A percentile compares a stretch with the other conserved stretches of the same genome.
Conservation (phyloP, 2,888 invertebrate species). For the Aphidoletes aphidimyza region DNA sequence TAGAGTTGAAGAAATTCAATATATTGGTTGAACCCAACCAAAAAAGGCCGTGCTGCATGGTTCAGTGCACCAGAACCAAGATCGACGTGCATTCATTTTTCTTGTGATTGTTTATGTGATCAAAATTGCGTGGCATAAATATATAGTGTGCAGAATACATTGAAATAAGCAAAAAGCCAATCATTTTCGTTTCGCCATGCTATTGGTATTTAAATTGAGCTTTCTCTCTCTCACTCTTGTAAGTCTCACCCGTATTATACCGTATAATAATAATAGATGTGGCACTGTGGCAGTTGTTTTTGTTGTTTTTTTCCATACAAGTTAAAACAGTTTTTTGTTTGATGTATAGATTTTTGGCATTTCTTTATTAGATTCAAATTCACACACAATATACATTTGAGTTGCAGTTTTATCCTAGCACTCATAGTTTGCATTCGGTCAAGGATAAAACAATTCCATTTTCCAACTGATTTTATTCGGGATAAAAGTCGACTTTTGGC, state of each 20-base stretch:
- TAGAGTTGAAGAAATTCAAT: background rate
- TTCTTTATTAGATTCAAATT: no score
- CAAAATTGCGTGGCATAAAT: background rate
- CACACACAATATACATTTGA: no score
- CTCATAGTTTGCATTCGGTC: no score
- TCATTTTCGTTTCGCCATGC: conserved; percentile 40
- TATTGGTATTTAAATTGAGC: conserved; percentile 24
- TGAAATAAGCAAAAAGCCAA: background rate
- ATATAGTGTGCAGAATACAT: background rate
- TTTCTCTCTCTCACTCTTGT: background rate
- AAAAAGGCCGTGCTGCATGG: background rate
- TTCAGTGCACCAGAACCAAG: conserved; percentile 9
- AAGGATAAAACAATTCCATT: no score
- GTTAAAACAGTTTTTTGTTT: background rate
- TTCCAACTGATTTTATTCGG: no score
- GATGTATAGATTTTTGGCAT: no score
- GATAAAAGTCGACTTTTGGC: background rate
- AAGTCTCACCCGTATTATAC: conserved; percentile 33
- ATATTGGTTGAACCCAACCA: background rate
- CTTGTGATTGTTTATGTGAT: no score
- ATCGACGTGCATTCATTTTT: no score
- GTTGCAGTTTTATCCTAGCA: no score
- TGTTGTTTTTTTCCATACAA: conserved; percentile 37
- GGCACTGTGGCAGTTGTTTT: conserved; percentile 15
- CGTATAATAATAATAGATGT: no score